A percentile compares a stretch with the other conserved stretches of the same genome.
These are phyloP conservation scores for Drosophila ohnishii DNA, from an alignment of 1,140 invertebrate species.

Conservation along the genomic window DNA sequence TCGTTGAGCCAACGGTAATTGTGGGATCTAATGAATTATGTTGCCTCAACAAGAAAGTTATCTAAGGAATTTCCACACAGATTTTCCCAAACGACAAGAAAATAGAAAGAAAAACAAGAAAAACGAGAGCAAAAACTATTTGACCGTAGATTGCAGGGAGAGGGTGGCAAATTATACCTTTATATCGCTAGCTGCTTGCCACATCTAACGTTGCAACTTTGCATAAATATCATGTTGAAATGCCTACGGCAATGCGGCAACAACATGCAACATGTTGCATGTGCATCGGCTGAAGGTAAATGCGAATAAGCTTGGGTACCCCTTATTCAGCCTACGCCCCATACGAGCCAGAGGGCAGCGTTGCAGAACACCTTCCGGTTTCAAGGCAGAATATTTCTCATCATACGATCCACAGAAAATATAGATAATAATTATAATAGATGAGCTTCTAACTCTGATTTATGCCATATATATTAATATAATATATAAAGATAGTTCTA, in stretches of 20 bases:
- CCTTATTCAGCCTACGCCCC: constrained; percentile 6
- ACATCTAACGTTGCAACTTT: constrained; percentile 56
- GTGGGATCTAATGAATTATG: constrained; percentile 51
- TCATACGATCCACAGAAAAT: constrained; percentile 1
- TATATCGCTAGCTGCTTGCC: constrained; percentile 54
- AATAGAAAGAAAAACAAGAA: background rate
- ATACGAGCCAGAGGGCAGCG: constrained; percentile 1
- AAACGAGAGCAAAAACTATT: constrained; percentile 47
- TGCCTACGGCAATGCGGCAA: constrained; percentile 43
- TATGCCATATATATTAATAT: background rate
- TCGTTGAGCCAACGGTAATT: constrained; percentile 44
- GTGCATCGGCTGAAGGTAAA: constrained; percentile 51
- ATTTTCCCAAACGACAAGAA: constrained; percentile 55
- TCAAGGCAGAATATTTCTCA: constrained; percentile 5
- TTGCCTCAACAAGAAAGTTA: constrained; percentile 39
- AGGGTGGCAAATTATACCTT: constrained; percentile 42
- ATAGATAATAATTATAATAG: background rate
- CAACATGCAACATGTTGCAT: constrained; percentile 81
- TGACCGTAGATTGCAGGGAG: constrained; percentile 47
- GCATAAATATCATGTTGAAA: constrained; percentile 50
- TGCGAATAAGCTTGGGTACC: constrained; percentile 32
- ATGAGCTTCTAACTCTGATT: background rate
- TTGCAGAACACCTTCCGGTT: constrained; percentile 47
- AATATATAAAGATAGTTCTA: background rate
- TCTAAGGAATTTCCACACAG: constrained; percentile 49